These are phyloP conservation scores for Gymnothorax reevesii DNA, from an alignment of 2,797 vertebrate genomes.

Conservation along the genomic window DNA sequence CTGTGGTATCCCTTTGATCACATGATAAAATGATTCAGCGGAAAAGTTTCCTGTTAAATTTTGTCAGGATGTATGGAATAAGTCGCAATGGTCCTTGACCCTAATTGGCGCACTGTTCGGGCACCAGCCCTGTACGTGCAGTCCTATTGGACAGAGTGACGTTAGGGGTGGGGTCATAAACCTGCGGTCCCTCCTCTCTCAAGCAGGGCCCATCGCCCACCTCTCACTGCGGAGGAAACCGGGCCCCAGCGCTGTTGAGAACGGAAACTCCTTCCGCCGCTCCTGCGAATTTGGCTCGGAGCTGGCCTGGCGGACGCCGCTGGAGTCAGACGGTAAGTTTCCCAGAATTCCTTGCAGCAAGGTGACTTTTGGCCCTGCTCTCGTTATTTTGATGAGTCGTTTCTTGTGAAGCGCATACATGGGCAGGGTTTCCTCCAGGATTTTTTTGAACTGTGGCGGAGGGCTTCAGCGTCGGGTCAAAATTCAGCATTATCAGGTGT, in stretches of 20 bases:
- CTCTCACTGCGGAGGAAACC: conserved; percentile 80
- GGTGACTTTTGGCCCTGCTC: background rate
- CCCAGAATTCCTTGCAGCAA: background rate
- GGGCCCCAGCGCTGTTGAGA: conserved; percentile 72
- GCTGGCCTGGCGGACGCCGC: conserved; percentile 78
- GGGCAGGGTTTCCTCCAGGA: too few species aligned
- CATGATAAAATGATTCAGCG: too few species aligned
- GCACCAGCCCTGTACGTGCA: conserved; percentile 27
- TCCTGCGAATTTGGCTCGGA: conserved; percentile 82
- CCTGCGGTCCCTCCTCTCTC: conserved; percentile 49
- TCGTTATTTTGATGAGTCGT: background rate
- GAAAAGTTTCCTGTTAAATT: too few species aligned
- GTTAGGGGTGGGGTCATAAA: conserved; percentile 39
- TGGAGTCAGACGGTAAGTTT: conserved; percentile 77
- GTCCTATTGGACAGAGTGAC: conserved; percentile 27
- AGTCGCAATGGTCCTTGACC: background rate
- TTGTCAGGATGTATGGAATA: too few species aligned
- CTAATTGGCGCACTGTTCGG: background rate
- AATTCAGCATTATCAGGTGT: too few species aligned
- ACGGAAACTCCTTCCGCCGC: conserved; percentile 75
- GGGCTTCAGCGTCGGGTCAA: too few species aligned
- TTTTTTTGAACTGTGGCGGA: too few species aligned
- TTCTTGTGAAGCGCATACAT: background rate
- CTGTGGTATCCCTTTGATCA: too few species aligned
- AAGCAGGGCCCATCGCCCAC: conserved; percentile 63